These are phyloP conservation scores for Serranochromis macrocephalus DNA, from an alignment of 2,113 vertebrate genomes.

Conservation along the genomic window DNA sequence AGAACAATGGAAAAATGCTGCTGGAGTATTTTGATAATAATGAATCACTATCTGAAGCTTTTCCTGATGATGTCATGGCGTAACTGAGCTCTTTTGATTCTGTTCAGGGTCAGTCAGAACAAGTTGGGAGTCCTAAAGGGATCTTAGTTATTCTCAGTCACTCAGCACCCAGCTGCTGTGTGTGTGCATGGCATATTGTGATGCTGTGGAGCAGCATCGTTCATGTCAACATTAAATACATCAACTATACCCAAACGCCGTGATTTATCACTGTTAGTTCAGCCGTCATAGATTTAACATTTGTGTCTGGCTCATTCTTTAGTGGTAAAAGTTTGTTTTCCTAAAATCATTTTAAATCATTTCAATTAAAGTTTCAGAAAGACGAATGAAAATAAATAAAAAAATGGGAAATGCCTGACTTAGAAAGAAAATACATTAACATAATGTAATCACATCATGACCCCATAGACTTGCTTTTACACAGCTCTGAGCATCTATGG, in stretches of 20 bases:
- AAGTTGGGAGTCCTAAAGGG: background rate
- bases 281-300: background rate
- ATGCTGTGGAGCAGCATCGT: background rate
- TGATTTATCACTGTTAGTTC: background rate
- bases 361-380: background rate
- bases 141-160: background rate
- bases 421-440: background rate
- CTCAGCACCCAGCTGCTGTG: background rate
- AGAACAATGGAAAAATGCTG: constrained; percentile 19
- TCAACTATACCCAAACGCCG: background rate
- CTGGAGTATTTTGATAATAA: constrained; percentile 3
- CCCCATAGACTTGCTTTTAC: no score
- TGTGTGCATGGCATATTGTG: background rate
- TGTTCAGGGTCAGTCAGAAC: background rate
- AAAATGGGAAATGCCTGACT: background rate
- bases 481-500: background rate
- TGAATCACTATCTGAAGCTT: constrained; percentile 7
- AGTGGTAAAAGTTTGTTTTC: background rate
- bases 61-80: constrained; percentile 31
- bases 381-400: background rate
- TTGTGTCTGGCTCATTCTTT: background rate
- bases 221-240: background rate
- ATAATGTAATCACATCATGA: background rate
- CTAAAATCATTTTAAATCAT: background rate
- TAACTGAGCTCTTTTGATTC: constrained; percentile 12